phyloP scores from a whole-genome alignment of 2,113 vertebrate genomes.

The Pomatorhinus ruficollis region DNA sequence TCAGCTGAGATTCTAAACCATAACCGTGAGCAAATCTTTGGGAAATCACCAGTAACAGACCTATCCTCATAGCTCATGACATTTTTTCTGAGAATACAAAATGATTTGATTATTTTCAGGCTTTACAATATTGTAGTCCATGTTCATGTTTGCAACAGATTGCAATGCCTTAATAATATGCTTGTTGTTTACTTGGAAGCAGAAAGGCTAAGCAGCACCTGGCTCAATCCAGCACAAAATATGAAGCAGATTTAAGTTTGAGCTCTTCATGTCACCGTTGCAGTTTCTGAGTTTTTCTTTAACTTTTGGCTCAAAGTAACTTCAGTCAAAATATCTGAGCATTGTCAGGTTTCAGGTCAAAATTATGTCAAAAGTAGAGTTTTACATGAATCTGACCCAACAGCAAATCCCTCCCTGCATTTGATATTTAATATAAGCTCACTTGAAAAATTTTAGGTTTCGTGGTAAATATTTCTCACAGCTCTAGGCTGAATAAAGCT shows the following conservation, averaged over 20 bases:
- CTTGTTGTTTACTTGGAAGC: background rate
- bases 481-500: background rate
- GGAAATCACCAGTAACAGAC: background rate
- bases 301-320: background rate
- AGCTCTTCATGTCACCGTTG: background rate
- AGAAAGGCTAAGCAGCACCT: background rate
- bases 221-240: background rate
- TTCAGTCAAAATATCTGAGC: background rate
- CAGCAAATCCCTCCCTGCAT: background rate
- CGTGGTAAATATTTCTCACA: background rate
- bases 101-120: conserved; percentile 49
- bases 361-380: background rate
- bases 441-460: conserved; percentile 6
- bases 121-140: background rate
- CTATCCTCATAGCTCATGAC: background rate
- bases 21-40: background rate
- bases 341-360: conserved; percentile 43
- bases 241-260: background rate
- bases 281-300: background rate
- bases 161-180: background rate
- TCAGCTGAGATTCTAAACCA: conserved; percentile 21
- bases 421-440: background rate
- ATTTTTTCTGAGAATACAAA: conserved; percentile 36
- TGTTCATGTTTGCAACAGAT: background rate
- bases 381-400: background rate